These are phyloP conservation scores for Caenorhabditis sinica DNA, from an alignment of 2,888 invertebrate genomes.

Conservation along the genomic window DNA sequence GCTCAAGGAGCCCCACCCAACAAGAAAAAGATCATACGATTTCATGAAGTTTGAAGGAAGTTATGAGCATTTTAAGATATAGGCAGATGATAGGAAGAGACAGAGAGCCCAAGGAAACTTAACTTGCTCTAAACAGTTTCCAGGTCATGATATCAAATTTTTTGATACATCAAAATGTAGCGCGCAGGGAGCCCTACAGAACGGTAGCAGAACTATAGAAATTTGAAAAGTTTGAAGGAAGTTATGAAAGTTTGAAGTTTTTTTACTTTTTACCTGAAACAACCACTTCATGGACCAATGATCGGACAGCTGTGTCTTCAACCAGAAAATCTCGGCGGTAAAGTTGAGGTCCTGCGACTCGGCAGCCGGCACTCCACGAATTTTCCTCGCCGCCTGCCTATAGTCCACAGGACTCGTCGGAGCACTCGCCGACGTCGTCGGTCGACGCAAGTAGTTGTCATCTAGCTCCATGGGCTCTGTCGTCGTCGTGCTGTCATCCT, in stretches of 20 bases:
- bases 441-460: constrained; percentile 11
- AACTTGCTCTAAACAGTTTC: too few species aligned
- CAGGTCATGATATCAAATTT: too few species aligned
- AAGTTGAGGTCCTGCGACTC: constrained; percentile 73
- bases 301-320: constrained; percentile 74
- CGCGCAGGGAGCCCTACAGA: too few species aligned
- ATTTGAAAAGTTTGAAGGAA: too few species aligned
- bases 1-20: too few species aligned
- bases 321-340: constrained; percentile 79
- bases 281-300: constrained; percentile 78
- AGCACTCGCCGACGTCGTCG: constrained; percentile 44
- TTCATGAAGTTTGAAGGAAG: too few species aligned
- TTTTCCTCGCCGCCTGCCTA: constrained; percentile 2
- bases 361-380: neutral
- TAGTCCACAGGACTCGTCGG: constrained; percentile 52
- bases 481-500: neutral
- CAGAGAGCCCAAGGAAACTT: too few species aligned
- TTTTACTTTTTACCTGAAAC: constrained; percentile 69
- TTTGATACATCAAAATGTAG: too few species aligned
- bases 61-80: too few species aligned
- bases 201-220: neutral
- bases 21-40: too few species aligned
- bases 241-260: too few species aligned
- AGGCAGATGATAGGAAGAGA: too few species aligned
- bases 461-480: constrained; percentile 22